phyloP scores from a whole-genome alignment of 2,113 vertebrate genomes.

The Macquaria australasica region DNA sequence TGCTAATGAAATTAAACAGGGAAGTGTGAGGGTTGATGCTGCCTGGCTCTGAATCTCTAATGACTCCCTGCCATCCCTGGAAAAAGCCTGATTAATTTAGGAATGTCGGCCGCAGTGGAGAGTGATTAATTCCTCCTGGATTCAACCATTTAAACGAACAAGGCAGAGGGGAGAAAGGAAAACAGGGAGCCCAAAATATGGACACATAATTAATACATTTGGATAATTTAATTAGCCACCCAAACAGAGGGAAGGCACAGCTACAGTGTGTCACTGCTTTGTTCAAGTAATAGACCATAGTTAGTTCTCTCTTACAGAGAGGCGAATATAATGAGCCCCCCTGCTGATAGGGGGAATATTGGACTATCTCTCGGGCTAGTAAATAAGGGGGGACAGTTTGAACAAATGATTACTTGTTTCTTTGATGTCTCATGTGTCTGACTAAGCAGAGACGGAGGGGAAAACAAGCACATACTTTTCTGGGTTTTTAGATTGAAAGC shows the following conservation, averaged over 20 bases:
- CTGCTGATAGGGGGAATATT: constrained; percentile 60
- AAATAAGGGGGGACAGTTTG: constrained; percentile 68
- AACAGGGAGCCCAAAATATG: constrained; percentile 70
- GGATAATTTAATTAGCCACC: constrained; percentile 78
- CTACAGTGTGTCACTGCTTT: constrained; percentile 69
- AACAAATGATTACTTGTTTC: constrained; percentile 73
- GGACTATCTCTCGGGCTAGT: constrained; percentile 52
- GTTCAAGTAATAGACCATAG: constrained; percentile 64
- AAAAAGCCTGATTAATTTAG: constrained; percentile 82
- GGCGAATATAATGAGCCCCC: constrained; percentile 70
- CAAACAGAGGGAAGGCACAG: constrained; percentile 60
- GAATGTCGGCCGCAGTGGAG: constrained; percentile 71
- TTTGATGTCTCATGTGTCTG: constrained; percentile 70
- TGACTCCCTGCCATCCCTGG: constrained; percentile 72
- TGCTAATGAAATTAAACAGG: constrained; percentile 83
- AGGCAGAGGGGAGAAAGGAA: constrained; percentile 65
- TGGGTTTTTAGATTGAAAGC: constrained; percentile 28
- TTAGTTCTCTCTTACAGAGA: constrained; percentile 58
- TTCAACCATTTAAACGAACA: constrained; percentile 77
- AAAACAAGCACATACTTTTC: constrained; percentile 45
- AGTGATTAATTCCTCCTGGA: constrained; percentile 83
- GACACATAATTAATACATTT: constrained; percentile 80
- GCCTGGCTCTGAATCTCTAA: constrained; percentile 76
- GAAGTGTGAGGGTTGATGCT: constrained; percentile 68
- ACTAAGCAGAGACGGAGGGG: constrained; percentile 48